These are phyloP conservation scores for Agelas oroides DNA, from an alignment of 37 sponge, comb jelly and placozoan species.

Conservation along the genomic window DNA sequence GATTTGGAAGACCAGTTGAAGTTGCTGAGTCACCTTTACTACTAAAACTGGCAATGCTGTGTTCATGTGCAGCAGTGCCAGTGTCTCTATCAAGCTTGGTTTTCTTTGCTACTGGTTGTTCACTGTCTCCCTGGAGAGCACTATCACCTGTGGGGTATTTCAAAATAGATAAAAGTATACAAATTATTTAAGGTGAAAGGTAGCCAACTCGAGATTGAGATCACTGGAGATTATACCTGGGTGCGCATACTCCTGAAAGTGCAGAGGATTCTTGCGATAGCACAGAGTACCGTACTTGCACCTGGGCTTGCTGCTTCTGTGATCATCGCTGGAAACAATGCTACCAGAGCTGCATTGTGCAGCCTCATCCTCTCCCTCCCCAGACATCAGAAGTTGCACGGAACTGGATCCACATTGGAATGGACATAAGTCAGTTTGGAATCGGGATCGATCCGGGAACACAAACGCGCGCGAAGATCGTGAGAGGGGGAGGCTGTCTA, in stretches of 20 bases:
- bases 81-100: neutral
- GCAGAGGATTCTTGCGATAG: constrained; percentile 84
- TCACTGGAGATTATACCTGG: constrained; percentile 27
- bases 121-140: neutral
- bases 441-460: too few species aligned
- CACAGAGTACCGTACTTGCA: constrained; percentile 88
- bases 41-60: neutral
- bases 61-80: neutral
- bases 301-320: constrained; percentile 7
- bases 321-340: too few species aligned
- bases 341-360: too few species aligned
- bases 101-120: neutral
- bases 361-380: too few species aligned
- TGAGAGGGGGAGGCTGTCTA: too few species aligned
- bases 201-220: too few species aligned
- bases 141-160: neutral
- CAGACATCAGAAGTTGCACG: too few species aligned
- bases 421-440: too few species aligned
- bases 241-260: constrained; percentile 71
- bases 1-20: neutral
- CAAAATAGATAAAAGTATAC: neutral
- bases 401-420: too few species aligned
- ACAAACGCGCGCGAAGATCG: too few species aligned
- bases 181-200: too few species aligned
- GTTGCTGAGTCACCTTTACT: neutral